phyloP scores from a whole-genome alignment of 2,797 vertebrate species.

The Notolepis coatsorum region DNA sequence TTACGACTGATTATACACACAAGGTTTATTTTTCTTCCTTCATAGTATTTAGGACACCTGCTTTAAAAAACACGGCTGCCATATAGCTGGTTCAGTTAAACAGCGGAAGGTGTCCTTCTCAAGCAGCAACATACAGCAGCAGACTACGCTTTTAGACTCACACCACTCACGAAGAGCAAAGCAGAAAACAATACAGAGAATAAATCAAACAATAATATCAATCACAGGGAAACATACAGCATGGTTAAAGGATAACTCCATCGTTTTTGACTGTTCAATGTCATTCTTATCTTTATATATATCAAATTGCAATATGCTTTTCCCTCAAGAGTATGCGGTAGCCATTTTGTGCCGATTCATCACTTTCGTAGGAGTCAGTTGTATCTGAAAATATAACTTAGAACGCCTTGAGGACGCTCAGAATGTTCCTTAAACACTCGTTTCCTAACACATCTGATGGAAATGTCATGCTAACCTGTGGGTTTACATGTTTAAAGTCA shows the following conservation, averaged over 20 bases:
- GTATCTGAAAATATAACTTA: too few relatives aligned
- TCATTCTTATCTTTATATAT: too few relatives aligned
- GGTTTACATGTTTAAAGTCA: too few relatives aligned
- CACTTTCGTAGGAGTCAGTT: too few relatives aligned
- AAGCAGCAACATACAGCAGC: constrained; percentile 56
- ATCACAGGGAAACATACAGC: constrained; percentile 44
- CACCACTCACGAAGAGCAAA: constrained; percentile 43
- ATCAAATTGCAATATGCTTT: too few relatives aligned
- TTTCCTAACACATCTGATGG: too few relatives aligned
- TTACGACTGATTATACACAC: constrained; percentile 8
- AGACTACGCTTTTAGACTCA: constrained; percentile 52
- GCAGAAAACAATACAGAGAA: constrained; percentile 49
- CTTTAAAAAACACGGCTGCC: constrained; percentile 4
- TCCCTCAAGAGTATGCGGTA: too few relatives aligned
- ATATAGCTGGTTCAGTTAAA: neutral
- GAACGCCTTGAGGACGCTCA: too few relatives aligned
- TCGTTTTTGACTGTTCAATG: too few relatives aligned
- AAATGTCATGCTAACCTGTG: too few relatives aligned
- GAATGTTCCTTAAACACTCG: too few relatives aligned
- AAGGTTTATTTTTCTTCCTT: constrained; percentile 16
- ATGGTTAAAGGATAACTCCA: constrained; percentile 17
- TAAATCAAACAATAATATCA: constrained; percentile 28
- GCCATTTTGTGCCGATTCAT: too few relatives aligned
- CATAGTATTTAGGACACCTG: neutral
- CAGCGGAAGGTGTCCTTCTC: constrained; percentile 15